Base-by-base conservation (phyloP, 2,113 vertebrate species). In the Euleptes europaea region DNA sequence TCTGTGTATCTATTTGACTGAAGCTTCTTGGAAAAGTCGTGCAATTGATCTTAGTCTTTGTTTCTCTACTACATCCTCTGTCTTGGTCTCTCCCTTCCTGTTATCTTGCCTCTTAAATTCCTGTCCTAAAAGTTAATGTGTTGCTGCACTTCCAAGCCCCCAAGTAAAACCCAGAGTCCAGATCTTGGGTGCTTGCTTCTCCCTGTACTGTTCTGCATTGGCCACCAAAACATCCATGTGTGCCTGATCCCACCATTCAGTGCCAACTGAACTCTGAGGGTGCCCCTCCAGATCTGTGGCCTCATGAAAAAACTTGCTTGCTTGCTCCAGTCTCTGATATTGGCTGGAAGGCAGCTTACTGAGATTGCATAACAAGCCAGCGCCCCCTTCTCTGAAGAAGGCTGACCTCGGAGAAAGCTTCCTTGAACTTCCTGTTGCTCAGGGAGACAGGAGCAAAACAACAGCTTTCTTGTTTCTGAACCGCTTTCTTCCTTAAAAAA, bases 391-490 rank as follows among this genome's bases (percentile, higher is more conserved):
- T 70, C 5, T 54, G 66, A 70, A 51, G 66, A 66, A 54, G 44
- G 26, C 47, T 54, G 79, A 51, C 65, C 65, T 10, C 79, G 14
- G 44, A 69, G 31, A 70, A 63, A 66, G 60, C 77, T 44, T 57
- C 42, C 33, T 1, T 69, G 44, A 77, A 51, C 63, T 21, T 40
- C 15, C 33, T 54, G 33, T 33, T 77, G 51, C 40, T 72, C 40
- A 79, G 88, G 72, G 44, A 73, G 66, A 75, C 86, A 51, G 54
- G 28, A 28, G 40, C 28, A 71, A 26, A 33, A 78, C 76, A 78
- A 1, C 49, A 44, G 35, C 14, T 12, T 42, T 42, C 35, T 51
- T 70, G 42, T 33, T 78, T 57, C 40, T 35, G 44, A 70, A 44
- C n/a, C 33, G 28, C 38, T 69, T 69, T 54, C 4, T 26, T 0